Percentiles rank a stretch among this genome's conserved stretches.
These are phyloP conservation scores for Mustelus asterias DNA, from an alignment of 2,113 vertebrate genomes.

Conservation along the genomic window DNA sequence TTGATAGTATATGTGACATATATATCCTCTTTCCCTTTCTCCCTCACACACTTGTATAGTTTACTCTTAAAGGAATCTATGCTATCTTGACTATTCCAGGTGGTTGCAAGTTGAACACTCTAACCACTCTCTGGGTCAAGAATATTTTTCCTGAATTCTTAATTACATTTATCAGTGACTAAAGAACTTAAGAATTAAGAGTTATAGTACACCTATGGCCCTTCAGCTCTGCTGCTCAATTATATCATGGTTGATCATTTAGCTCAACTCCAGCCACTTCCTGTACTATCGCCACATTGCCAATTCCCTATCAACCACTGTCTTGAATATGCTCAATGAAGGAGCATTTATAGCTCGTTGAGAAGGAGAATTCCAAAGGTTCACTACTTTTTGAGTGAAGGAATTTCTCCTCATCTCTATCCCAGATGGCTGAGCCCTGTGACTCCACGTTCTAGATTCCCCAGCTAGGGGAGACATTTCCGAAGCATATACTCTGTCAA, in stretches of 20 bases:
- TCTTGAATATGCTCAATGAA: not conserved
- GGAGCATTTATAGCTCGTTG: not conserved
- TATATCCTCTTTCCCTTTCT: not conserved
- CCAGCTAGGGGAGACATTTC: not conserved
- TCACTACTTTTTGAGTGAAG: not conserved
- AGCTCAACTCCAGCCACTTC: not conserved
- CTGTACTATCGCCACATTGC: not conserved
- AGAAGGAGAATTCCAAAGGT: no score
- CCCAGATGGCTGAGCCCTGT: not conserved
- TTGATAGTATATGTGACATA: no score
- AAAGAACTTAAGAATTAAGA: no score
- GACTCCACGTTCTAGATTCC: not conserved
- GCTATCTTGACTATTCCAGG: not conserved
- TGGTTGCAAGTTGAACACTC: not conserved
- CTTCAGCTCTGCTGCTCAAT: not conserved
- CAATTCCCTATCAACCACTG: not conserved
- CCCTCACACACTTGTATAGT: not conserved
- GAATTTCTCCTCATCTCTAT: not conserved
- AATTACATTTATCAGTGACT: not conserved
- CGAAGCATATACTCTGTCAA: not conserved
- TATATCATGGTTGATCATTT: not conserved
- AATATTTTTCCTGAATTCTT: not conserved
- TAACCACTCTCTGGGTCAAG: not conserved
- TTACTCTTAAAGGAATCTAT: not conserved
- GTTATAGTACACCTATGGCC: not conserved